Evolutionary conservation across 1,140 invertebrate species (phyloP), one percentile per base, ranked within the genome.

Genomic region (Conus ventricosus): DNA sequence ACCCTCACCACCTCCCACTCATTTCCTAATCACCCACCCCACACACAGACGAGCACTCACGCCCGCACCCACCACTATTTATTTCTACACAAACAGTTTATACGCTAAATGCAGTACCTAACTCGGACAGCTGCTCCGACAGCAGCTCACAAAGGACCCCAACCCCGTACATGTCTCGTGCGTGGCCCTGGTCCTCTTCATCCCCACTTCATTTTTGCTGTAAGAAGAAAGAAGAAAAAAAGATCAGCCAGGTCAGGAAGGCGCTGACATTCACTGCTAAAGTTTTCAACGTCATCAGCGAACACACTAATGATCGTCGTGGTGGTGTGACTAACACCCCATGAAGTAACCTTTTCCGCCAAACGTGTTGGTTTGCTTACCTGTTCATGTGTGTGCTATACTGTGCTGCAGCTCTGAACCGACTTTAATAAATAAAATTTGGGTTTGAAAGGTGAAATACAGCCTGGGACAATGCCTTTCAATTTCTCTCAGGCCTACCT

Each of bases 131-230:
- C 91, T 97, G 96, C 88, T 95, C 96, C 96, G 98, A 95, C 67
- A 98, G 96, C 93, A 97, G 96, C 92, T 97, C 96, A 23, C 97
- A 97, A 67, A 98, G 95, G n/a, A 97, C 96, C 63, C 97, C 97
- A 96, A 98, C 98, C 10, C 97, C 97, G 95, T 96, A 98, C 90
- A 97, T 96, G 95, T 98, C 98, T 88, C 98, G 96, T 83, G 95
- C 95, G 92, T 96, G 95, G 71, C 95, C 96, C 93, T 95, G 92
- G 89, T 93, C 91, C 25, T 87, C 67, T 93, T 93, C 27, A 92
- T 88, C 63, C 93, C 92, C 25, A 96, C 88, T 15, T 82, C 89
- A 15, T 90, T 90, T 90, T 75, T 91, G 96, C 95, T 94, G 88
- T 23, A 91, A 91, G 53, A 85, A 88, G 23, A 84, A 88, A 54